A percentile compares a stretch with the other conserved stretches of the same genome.
Conservation (phyloP, 2,888 invertebrate genomes). For the Oligia strigilis region DNA sequence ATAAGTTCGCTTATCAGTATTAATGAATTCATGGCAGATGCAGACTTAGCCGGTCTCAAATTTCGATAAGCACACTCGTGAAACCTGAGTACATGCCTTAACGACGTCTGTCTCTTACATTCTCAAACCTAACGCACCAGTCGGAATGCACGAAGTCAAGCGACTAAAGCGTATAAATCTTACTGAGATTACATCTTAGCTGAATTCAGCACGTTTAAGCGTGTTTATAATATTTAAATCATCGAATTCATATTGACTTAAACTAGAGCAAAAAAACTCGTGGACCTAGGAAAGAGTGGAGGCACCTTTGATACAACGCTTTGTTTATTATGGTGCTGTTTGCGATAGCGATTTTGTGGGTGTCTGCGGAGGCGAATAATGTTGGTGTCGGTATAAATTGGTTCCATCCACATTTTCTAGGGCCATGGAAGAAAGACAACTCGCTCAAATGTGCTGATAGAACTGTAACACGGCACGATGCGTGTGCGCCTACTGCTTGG, state of each 20-base stretch:
- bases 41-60: conserved; percentile 62
- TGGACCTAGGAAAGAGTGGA: conserved; percentile 58
- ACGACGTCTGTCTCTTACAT: conserved; percentile 46
- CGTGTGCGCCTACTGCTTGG: conserved; percentile 76
- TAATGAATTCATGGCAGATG: conserved; percentile 41
- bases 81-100: conserved; percentile 54
- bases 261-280: conserved; percentile 51
- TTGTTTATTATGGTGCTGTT: conserved; percentile 45
- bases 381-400: conserved; percentile 58
- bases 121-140: conserved; percentile 83
- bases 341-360: conserved; percentile 51
- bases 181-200: conserved; percentile 86
- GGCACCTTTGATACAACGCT: conserved; percentile 47
- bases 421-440: conserved; percentile 67
- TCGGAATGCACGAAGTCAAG: conserved; percentile 89
- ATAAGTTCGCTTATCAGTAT: conserved; percentile 41
- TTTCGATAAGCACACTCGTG: conserved; percentile 57
- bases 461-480: conserved; percentile 52
- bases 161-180: conserved; percentile 87
- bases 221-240: conserved; percentile 56
- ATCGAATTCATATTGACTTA: conserved; percentile 52
- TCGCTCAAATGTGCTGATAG: conserved; percentile 76
- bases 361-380: conserved; percentile 48
- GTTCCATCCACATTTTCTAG: conserved; percentile 60
- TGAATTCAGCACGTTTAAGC: conserved; percentile 75